Conservation (phyloP, 1,140 invertebrate species). For the Dysdera silvatica region DNA sequence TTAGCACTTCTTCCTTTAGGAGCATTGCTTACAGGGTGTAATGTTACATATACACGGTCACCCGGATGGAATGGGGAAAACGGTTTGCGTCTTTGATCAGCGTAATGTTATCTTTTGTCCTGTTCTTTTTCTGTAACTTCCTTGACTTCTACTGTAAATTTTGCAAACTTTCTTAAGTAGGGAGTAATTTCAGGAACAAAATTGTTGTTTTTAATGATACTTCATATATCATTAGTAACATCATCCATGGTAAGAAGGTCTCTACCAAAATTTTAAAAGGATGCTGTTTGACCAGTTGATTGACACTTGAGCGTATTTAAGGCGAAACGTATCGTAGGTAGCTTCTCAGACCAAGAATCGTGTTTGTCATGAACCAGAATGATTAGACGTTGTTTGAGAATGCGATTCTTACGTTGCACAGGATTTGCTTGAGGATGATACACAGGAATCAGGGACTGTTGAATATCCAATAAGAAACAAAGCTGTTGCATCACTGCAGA, state of each 20-base stretch:
- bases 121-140: too few relatives aligned
- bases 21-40: neutral
- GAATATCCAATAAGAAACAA: neutral
- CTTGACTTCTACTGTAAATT: too few relatives aligned
- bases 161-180: too few relatives aligned
- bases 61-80: too few relatives aligned
- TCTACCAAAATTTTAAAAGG: neutral
- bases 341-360: neutral
- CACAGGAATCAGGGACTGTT: neutral
- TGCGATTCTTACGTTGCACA: neutral
- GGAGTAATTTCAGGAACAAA: slow-evolving; percentile 3
- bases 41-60: neutral
- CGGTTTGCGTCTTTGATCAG: too few relatives aligned
- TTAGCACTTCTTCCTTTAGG: neutral
- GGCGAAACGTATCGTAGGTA: neutral
- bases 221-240: neutral
- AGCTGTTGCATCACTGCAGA: neutral
- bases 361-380: slow-evolving; percentile 5
- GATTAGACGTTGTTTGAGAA: neutral
- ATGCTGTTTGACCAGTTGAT: neutral
- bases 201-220: neutral
- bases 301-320: neutral
- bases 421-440: slow-evolving; percentile 9
- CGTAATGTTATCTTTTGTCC: too few relatives aligned
- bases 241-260: neutral